A percentile compares a stretch with the other conserved stretches of the same genome.
These are phyloP conservation scores for Drosophila ironensis DNA, from an alignment of 1,140 invertebrate species.

Conservation along the genomic window DNA sequence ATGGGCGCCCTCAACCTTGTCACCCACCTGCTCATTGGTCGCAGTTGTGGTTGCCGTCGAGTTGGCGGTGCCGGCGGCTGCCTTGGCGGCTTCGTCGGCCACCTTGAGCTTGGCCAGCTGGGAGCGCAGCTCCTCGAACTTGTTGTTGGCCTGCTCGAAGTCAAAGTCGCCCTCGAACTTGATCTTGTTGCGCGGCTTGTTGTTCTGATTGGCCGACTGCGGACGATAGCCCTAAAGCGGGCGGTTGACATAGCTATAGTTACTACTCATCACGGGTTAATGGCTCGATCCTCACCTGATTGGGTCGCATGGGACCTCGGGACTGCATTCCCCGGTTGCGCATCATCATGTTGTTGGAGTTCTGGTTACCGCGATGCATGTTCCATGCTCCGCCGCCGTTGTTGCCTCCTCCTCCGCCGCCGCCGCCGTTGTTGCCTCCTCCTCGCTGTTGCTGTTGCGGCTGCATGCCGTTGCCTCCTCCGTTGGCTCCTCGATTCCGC, in stretches of 20 bases:
- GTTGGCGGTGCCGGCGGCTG: slow-evolving; percentile 14
- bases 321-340: slow-evolving; percentile 66
- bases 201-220: slow-evolving; percentile 66
- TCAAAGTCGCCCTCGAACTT: slow-evolving; percentile 83
- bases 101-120: slow-evolving; percentile 93
- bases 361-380: slow-evolving; percentile 72
- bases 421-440: slow-evolving; percentile 19
- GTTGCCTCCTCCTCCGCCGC: slow-evolving; percentile 31
- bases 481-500: slow-evolving; percentile 53
- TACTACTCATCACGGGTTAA: too few species aligned
- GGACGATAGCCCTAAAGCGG: slow-evolving; percentile 79
- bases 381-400: slow-evolving; percentile 62
- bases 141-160: slow-evolving; percentile 98
- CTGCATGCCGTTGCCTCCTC: slow-evolving; percentile 52
- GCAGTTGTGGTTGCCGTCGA: slow-evolving; percentile 49
- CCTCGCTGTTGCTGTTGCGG: slow-evolving; percentile 43
- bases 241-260: too few species aligned
- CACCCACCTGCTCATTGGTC: slow-evolving; percentile 81
- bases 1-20: slow-evolving; percentile 20
- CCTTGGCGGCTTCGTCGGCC: slow-evolving; percentile 84
- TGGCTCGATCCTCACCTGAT: too few species aligned
- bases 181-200: slow-evolving; percentile 70
- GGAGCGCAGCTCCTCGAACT: slow-evolving; percentile 95
- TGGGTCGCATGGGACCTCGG: slow-evolving; percentile 68
- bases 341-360: slow-evolving; percentile 74